Conservation (phyloP, 1,140 invertebrate species). For the Dreissena rostriformis region DNA sequence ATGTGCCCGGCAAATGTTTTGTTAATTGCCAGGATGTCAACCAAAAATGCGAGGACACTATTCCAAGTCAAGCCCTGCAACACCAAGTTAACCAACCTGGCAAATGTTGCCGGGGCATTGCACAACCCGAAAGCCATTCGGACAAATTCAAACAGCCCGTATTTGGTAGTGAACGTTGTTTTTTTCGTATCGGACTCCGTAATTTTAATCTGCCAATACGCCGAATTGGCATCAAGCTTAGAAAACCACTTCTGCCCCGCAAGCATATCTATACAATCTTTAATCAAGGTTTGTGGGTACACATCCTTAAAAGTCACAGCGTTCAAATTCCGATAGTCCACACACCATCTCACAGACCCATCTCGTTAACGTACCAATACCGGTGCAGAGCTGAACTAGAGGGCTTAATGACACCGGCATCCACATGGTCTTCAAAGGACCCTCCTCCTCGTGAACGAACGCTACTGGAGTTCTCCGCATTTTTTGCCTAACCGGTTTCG, state of each 20-base stretch:
- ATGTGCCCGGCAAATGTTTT: slow-evolving; percentile 20
- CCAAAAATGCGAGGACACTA: slow-evolving; percentile 38
- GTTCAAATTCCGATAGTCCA: slow-evolving; percentile 42
- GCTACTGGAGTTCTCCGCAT: slow-evolving; percentile 41
- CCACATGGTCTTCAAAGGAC: slow-evolving; percentile 30
- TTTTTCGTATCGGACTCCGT: slow-evolving; percentile 28
- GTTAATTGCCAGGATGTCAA: slow-evolving; percentile 55
- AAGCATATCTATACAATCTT: slow-evolving; percentile 28
- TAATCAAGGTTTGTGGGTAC: slow-evolving; percentile 2
- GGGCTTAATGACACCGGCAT: slow-evolving; percentile 20
- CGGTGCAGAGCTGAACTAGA: slow-evolving; percentile 18
- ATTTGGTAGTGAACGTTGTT: slow-evolving; percentile 56
- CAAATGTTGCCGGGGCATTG: slow-evolving; percentile 32
- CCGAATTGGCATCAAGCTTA: slow-evolving; percentile 15
- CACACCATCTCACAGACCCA: slow-evolving; percentile 1
- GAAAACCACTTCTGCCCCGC: slow-evolving; percentile 29
- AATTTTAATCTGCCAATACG: slow-evolving; percentile 25
- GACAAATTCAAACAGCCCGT: slow-evolving; percentile 53
- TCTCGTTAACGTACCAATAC: slow-evolving; percentile 33
- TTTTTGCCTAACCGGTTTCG: slow-evolving; percentile 37
- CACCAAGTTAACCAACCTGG: slow-evolving; percentile 35
- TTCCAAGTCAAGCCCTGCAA: slow-evolving; percentile 37
- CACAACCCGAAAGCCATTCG: slow-evolving; percentile 56
- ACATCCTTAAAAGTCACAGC: slow-evolving; percentile 25
- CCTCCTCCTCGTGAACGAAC: slow-evolving; percentile 53